Conservation (phyloP, 2,797 vertebrate genomes). For the Protonibea diacanthus region DNA sequence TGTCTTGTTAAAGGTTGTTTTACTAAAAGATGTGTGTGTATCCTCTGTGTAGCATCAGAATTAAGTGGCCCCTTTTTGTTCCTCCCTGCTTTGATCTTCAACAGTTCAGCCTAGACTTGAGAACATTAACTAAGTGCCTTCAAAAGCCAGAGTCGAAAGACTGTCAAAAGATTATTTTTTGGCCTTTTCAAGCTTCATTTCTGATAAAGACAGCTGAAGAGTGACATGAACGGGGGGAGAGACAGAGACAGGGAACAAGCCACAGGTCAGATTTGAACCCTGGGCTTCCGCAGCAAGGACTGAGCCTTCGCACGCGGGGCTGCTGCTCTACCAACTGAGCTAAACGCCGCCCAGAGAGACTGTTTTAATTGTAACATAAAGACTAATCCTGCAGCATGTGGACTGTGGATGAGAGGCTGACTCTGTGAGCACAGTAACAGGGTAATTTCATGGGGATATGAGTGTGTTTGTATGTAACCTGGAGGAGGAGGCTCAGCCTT, state of each 20-base stretch:
- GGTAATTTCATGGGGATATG: constrained; percentile 13
- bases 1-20: constrained; percentile 22
- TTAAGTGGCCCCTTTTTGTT: constrained; percentile 12
- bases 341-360: constrained; percentile 9
- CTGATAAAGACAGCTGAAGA: too few relatives aligned
- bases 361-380: constrained; percentile 53
- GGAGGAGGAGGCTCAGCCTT: constrained; percentile 17
- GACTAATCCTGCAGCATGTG: constrained; percentile 30
- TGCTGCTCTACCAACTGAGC: too few relatives aligned
- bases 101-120: constrained; percentile 22
- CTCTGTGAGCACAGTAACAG: constrained; percentile 30
- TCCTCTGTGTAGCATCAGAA: constrained; percentile 17
- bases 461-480: not conserved
- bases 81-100: constrained; percentile 34
- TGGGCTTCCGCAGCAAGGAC: too few relatives aligned
- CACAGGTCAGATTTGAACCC: too few relatives aligned
- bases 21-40: not conserved
- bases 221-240: too few relatives aligned
- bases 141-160: constrained; percentile 41
- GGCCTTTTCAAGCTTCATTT: too few relatives aligned
- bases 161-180: constrained; percentile 16
- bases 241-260: too few relatives aligned
- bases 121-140: constrained; percentile 44
- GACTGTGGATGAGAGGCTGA: constrained; percentile 20
- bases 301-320: too few relatives aligned